phyloP scores from a whole-genome alignment of 2,888 invertebrate genomes.

The Drosophila subsilvestris region DNA sequence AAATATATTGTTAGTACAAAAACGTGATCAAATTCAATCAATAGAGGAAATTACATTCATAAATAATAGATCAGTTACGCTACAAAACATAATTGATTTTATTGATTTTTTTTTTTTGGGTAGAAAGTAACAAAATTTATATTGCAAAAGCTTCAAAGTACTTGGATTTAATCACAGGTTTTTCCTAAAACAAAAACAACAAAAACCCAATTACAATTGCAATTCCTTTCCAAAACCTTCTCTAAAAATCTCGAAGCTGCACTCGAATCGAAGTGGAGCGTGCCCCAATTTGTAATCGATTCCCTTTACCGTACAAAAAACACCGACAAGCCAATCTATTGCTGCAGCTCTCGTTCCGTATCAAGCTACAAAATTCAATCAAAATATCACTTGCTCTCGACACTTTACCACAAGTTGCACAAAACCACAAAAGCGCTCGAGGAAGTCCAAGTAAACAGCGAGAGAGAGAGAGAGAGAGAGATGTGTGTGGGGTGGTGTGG shows the following conservation, averaged over 20 bases:
- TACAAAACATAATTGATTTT: too few relatives aligned
- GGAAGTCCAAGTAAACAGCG: conserved; percentile 19
- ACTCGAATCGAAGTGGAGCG: conserved; percentile 35
- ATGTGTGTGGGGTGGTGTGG: not conserved
- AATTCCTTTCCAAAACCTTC: not conserved
- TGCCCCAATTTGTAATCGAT: conserved; percentile 45
- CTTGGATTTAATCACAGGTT: too few relatives aligned
- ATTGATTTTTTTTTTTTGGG: not conserved
- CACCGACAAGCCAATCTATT: conserved; percentile 23
- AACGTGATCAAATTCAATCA: not conserved
- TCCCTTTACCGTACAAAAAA: conserved; percentile 4
- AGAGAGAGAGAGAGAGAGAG: not conserved
- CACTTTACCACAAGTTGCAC: conserved; percentile 46
- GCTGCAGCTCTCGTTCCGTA: conserved; percentile 15
- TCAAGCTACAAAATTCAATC: conserved; percentile 40
- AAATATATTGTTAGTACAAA: not conserved
- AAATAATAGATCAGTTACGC: not conserved
- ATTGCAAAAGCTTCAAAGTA: not conserved
- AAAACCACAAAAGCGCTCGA: conserved; percentile 30
- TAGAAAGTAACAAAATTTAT: not conserved
- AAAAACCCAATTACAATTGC: not conserved
- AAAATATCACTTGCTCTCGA: conserved; percentile 30
- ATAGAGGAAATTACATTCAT: not conserved
- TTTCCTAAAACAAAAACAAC: not conserved
- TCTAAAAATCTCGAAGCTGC: conserved; percentile 18